Evolutionary conservation across 1,140 invertebrate genomes (phyloP).

Genomic region (Anastrepha ludens): DNA sequence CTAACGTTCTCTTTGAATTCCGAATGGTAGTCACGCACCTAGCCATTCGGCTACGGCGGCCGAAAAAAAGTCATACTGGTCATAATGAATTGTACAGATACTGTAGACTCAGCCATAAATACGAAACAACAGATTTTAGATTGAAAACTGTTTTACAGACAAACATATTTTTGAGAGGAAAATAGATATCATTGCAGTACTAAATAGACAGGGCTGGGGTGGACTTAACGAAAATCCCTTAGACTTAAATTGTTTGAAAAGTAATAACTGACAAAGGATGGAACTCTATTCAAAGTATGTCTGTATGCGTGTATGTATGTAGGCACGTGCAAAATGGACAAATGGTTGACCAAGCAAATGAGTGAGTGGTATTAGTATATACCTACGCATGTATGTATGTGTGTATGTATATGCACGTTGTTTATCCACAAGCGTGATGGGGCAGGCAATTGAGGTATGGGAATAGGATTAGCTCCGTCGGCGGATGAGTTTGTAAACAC

Average conservation of each 20-base stretch:
- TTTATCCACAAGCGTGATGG: neutral
- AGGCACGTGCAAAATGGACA: neutral
- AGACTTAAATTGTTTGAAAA: conserved; percentile 18
- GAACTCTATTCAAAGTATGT: no score
- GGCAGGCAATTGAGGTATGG: neutral
- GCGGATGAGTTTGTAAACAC: neutral
- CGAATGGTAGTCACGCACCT: no score
- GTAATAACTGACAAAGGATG: neutral
- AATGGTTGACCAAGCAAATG: neutral
- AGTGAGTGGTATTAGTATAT: neutral
- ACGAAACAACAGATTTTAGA: conserved; percentile 3
- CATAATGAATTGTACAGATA: no score
- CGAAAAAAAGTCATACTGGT: no score
- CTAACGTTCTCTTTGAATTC: no score
- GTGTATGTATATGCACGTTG: neutral
- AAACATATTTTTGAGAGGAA: neutral
- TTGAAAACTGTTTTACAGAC: neutral
- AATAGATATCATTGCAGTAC: neutral
- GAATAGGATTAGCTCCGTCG: neutral
- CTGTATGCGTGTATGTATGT: no score
- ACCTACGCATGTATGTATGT: neutral
- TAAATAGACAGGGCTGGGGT: neutral
- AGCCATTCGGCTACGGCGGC: no score
- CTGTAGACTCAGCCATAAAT: no score
- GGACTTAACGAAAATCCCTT: neutral